Evolutionary conservation across 2,113 vertebrate species (phyloP).

Genomic region (Leptocoma aspasia): DNA sequence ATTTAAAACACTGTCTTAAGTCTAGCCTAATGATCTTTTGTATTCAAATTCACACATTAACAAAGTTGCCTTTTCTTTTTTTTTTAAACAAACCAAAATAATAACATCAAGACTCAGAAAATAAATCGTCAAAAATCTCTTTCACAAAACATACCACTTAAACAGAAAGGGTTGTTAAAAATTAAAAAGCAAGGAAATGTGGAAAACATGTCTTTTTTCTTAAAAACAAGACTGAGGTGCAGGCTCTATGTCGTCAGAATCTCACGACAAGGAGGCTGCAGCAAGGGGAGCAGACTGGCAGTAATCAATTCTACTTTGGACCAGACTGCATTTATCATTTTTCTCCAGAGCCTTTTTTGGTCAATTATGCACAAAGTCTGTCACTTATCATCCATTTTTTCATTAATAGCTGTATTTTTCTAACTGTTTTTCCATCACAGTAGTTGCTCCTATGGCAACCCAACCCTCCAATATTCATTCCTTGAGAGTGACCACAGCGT

Average conservation of each 20-base stretch:
- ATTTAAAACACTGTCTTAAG: neutral
- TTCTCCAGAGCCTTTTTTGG: neutral
- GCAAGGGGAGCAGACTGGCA: neutral
- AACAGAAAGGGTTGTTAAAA: neutral
- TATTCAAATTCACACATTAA: neutral
- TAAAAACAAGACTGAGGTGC: neutral
- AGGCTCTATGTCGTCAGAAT: neutral
- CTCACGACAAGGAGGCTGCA: neutral
- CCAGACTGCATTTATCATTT: neutral
- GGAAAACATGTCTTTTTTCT: neutral
- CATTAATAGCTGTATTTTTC: constrained; percentile 4
- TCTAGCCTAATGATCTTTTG: neutral
- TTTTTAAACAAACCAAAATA: neutral
- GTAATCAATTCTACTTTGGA: neutral
- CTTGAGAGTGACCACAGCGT: neutral
- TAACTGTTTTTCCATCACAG: constrained; percentile 16
- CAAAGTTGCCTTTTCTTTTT: neutral
- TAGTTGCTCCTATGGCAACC: constrained; percentile 26
- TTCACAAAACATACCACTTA: neutral
- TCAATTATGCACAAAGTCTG: neutral
- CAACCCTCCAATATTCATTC: neutral
- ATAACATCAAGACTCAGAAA: neutral
- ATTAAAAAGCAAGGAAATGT: neutral
- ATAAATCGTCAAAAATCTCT: neutral
- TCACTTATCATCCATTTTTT: neutral